These are phyloP conservation scores for Lerema accius DNA, from an alignment of 1,140 invertebrate species.

Conservation along the genomic window DNA sequence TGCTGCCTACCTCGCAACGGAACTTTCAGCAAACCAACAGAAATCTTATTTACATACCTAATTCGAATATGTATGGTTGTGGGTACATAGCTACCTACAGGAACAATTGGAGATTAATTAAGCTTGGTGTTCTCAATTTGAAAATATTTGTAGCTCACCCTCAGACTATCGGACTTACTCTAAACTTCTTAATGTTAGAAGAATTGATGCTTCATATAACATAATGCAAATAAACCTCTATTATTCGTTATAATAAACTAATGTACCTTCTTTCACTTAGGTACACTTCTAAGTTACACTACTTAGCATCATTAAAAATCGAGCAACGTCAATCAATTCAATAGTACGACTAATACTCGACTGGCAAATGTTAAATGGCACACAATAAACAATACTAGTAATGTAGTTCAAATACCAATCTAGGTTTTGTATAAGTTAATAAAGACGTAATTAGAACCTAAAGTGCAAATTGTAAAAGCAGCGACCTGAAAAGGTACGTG, in stretches of 20 bases:
- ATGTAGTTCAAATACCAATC: slow-evolving; percentile 13
- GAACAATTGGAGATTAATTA: neutral
- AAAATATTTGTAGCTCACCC: no score
- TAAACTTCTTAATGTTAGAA: no score
- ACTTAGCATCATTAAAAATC: no score
- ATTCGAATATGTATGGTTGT: slow-evolving; percentile 20
- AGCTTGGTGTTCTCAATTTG: no score
- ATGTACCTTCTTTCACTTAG: no score
- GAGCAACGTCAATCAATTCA: no score
- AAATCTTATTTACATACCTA: slow-evolving; percentile 44
- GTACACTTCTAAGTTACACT: no score
- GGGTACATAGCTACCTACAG: neutral
- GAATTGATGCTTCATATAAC: no score
- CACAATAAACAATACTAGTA: slow-evolving; percentile 3
- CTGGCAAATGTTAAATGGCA: neutral
- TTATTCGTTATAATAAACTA: no score
- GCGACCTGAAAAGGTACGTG: slow-evolving; percentile 31
- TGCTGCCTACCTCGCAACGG: slow-evolving; percentile 58
- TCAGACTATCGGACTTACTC: no score
- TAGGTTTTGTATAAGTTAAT: slow-evolving; percentile 19
- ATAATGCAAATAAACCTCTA: no score
- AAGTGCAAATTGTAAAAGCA: slow-evolving; percentile 29
- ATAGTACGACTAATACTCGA: no score
- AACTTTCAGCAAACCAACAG: slow-evolving; percentile 49
- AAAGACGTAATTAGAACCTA: slow-evolving; percentile 20